Conservation (phyloP, 2,113 vertebrate genomes). For the Caloenas nicobarica region DNA sequence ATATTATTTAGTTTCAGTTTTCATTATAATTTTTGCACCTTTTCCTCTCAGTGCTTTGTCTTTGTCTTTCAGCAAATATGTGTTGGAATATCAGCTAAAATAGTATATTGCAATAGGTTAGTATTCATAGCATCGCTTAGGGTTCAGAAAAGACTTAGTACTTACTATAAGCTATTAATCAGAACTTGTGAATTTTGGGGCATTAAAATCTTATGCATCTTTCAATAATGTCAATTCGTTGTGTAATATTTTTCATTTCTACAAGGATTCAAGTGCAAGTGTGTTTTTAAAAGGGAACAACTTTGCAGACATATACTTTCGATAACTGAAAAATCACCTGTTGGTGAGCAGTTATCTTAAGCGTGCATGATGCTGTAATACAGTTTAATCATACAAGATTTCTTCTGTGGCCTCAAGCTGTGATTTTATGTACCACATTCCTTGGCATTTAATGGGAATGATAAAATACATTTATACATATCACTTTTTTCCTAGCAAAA, state of each 20-base stretch:
- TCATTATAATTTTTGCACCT: neutral
- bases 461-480: neutral
- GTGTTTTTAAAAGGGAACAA: neutral
- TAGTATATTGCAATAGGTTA: neutral
- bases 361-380: neutral
- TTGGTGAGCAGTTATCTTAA: neutral
- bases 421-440: neutral
- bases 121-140: neutral
- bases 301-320: fast-evolving
- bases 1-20: neutral
- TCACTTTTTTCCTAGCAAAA: neutral
- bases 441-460: neutral
- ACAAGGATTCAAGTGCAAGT: neutral
- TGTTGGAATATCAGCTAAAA: neutral
- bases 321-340: neutral
- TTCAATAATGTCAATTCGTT: neutral
- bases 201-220: neutral
- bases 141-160: neutral
- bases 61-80: neutral
- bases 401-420: neutral
- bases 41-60: neutral
- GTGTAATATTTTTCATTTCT: neutral
- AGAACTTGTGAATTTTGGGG: neutral
- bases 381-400: neutral
- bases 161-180: neutral